These are phyloP conservation scores for Pitangus sulphuratus DNA, from an alignment of 2,797 vertebrate genomes.

Conservation along the genomic window DNA sequence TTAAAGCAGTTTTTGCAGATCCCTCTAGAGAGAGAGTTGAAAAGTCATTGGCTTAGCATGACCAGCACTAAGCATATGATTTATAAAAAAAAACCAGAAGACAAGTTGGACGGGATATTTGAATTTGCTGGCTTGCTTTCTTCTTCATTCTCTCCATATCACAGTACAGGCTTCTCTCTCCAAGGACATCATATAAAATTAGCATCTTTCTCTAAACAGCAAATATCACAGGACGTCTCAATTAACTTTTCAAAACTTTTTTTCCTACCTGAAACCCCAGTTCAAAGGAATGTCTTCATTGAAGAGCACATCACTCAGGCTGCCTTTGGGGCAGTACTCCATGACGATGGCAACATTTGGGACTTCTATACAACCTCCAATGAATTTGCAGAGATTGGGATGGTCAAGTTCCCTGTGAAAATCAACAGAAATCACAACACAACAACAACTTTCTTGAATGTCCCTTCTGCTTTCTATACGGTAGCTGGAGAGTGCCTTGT, in stretches of 20 bases:
- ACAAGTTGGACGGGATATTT: neutral
- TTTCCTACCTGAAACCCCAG: conserved; percentile 85
- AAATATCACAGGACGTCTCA: neutral
- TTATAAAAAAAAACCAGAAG: neutral
- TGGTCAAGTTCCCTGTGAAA: conserved; percentile 86
- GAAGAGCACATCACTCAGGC: conserved; percentile 83
- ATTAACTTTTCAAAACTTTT: neutral
- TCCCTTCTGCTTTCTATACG: neutral
- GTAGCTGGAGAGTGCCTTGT: neutral
- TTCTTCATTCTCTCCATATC: neutral
- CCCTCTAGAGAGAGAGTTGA: neutral
- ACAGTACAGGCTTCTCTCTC: neutral
- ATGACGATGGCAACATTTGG: conserved; percentile 86
- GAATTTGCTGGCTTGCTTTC: neutral
- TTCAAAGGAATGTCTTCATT: conserved; percentile 86
- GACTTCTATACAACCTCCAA: conserved; percentile 83
- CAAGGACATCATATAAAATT: neutral
- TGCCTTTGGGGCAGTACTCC: conserved; percentile 89
- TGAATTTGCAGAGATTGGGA: conserved; percentile 88
- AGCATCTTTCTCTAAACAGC: neutral
- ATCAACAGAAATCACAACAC: conserved; percentile 20
- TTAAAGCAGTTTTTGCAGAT: neutral
- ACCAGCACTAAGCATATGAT: neutral
- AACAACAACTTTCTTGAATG: neutral
- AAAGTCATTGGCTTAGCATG: neutral